These are phyloP conservation scores for Oikopleura albicans DNA, from an alignment of 23 tunicate species.

Conservation along the genomic window DNA sequence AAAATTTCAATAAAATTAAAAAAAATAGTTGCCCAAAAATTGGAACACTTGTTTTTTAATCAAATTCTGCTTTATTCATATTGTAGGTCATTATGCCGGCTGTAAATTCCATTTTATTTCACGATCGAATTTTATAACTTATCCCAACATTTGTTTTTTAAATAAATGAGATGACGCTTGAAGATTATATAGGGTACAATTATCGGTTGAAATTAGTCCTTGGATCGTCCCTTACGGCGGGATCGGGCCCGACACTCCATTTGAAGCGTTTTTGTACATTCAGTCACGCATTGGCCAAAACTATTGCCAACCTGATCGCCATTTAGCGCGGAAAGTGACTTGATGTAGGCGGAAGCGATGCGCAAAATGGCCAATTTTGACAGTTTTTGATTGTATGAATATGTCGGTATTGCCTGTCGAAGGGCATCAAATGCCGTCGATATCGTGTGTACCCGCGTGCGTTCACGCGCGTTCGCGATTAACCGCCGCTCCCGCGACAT, in stretches of 20 bases:
- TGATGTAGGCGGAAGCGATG: conserved; percentile 86
- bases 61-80: no score
- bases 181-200: no score
- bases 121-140: no score
- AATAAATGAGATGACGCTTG: no score
- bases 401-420: conserved; percentile 73
- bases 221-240: conserved; percentile 33
- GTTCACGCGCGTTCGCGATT: conserved; percentile 89
- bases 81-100: no score
- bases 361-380: conserved; percentile 92
- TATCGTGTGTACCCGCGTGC: conserved; percentile 97
- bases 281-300: conserved; percentile 64
- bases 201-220: conserved; percentile 15
- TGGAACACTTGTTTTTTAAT: no score
- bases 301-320: conserved; percentile 40
- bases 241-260: conserved; percentile 95
- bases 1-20: no score
- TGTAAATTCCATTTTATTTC: no score
- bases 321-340: conserved; percentile 58
- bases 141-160: no score
- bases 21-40: no score
- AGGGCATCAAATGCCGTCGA: conserved; percentile 92
- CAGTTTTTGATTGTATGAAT: conserved; percentile 88
- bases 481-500: conserved; percentile 72
- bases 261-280: conserved; percentile 77